A percentile compares a stretch with the other conserved stretches of the same genome.
Conservation (phyloP, 2,113 vertebrate genomes). For the Grantiella picta region DNA sequence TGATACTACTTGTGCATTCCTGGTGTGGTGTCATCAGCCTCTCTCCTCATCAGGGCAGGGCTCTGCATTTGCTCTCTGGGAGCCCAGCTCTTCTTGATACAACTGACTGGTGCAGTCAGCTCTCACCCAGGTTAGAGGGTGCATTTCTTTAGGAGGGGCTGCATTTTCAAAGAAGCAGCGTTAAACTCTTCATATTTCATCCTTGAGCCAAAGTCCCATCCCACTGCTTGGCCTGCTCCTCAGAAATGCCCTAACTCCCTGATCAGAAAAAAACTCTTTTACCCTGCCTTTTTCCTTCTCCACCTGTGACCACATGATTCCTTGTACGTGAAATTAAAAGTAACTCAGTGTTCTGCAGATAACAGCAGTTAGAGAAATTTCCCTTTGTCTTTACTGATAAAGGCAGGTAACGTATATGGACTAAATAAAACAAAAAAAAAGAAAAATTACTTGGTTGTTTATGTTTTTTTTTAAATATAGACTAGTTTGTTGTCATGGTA, state of each 20-base stretch:
- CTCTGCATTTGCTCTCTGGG: rapidly evolving
- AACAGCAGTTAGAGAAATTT: background rate
- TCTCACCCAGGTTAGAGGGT: background rate
- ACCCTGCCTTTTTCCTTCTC: background rate
- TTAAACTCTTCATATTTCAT: background rate
- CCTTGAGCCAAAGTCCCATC: background rate
- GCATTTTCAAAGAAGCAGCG: rapidly evolving
- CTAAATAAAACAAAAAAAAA: background rate
- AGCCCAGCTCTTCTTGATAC: background rate
- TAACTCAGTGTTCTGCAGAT: background rate
- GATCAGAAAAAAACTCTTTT: background rate
- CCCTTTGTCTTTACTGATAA: background rate
- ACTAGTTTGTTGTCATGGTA: background rate
- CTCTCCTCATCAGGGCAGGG: background rate
- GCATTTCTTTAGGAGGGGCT: background rate
- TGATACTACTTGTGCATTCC: background rate
- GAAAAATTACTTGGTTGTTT: background rate
- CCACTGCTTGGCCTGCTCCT: background rate
- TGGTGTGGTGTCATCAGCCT: background rate
- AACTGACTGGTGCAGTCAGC: background rate
- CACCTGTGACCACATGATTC: background rate
- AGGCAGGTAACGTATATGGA: background rate
- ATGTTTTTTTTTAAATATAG: background rate
- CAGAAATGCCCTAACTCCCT: background rate
- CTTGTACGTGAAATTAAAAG: background rate